phyloP scores from a whole-genome alignment of 2,113 vertebrate genomes.

The Camelus bactrianus region DNA sequence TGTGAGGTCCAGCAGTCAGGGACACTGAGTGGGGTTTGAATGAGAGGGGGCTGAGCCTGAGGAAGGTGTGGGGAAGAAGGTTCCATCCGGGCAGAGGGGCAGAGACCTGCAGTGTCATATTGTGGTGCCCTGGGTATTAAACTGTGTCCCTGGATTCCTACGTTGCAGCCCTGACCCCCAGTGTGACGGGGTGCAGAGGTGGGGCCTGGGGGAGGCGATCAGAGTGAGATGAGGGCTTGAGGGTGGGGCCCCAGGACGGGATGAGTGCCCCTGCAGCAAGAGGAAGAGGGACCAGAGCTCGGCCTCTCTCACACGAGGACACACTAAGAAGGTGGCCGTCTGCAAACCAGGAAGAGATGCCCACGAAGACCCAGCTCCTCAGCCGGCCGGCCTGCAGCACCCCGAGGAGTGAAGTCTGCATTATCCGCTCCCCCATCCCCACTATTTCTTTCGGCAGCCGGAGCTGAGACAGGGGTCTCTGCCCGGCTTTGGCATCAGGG shows the following conservation, averaged over 20 bases:
- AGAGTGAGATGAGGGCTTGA: neutral
- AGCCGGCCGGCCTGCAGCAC: neutral
- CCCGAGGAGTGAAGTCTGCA: neutral
- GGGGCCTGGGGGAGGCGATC: neutral
- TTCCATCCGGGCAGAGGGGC: neutral
- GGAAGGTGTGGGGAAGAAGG: neutral
- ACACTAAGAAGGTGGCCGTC: accelerated
- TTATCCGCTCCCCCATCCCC: accelerated
- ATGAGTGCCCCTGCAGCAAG: neutral
- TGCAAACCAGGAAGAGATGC: neutral
- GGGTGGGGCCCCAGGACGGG: neutral
- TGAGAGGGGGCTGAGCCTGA: accelerated
- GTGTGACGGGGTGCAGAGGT: accelerated
- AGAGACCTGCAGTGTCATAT: neutral
- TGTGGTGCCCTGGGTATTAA: accelerated
- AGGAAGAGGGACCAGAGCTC: too few relatives aligned
- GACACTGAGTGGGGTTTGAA: accelerated
- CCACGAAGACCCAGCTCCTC: accelerated
- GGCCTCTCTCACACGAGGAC: neutral
- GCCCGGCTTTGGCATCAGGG: accelerated
- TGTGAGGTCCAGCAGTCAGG: neutral
- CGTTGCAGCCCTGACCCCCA: neutral
- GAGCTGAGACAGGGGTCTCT: neutral
- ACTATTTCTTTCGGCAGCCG: accelerated
- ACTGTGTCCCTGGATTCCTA: neutral